Evolutionary conservation across 1,140 invertebrate genomes (phyloP).

Genomic region (Sarcophaga peregrina): DNA sequence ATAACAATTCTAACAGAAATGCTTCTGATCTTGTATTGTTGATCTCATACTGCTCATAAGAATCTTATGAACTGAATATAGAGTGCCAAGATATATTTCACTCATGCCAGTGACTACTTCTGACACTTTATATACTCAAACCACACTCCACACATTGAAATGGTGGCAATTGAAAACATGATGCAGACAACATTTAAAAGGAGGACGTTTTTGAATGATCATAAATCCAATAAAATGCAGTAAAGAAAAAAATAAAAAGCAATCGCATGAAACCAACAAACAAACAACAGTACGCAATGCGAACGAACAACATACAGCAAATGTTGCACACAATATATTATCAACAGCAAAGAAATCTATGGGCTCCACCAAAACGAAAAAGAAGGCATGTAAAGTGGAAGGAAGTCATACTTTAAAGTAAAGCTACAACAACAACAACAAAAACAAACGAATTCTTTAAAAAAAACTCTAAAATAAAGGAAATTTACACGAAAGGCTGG

Average conservation of each 20-base stretch:
- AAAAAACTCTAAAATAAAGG: no score
- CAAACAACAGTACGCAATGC: neutral
- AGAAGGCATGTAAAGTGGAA: neutral
- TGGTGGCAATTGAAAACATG: neutral
- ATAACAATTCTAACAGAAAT: no score
- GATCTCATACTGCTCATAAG: no score
- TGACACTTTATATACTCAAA: neutral
- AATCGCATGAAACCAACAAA: neutral
- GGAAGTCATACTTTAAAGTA: neutral
- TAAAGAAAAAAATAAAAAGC: neutral
- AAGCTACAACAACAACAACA: neutral
- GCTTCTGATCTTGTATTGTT: no score
- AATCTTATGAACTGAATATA: no score
- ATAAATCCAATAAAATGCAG: constrained; percentile 28
- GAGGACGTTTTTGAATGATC: constrained; percentile 35
- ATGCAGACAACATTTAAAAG: constrained; percentile 25
- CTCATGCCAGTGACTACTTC: neutral
- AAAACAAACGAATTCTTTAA: neutral
- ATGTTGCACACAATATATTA: neutral
- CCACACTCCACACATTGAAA: neutral
- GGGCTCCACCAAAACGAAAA: neutral
- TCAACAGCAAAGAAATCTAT: neutral
- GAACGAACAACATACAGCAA: neutral
- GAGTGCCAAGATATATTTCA: no score
- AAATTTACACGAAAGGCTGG: no score